Evolutionary conservation across 2,797 vertebrate genomes (phyloP), one percentile per base, ranked within the genome.

Genomic region (Lutjanus campechanus): DNA sequence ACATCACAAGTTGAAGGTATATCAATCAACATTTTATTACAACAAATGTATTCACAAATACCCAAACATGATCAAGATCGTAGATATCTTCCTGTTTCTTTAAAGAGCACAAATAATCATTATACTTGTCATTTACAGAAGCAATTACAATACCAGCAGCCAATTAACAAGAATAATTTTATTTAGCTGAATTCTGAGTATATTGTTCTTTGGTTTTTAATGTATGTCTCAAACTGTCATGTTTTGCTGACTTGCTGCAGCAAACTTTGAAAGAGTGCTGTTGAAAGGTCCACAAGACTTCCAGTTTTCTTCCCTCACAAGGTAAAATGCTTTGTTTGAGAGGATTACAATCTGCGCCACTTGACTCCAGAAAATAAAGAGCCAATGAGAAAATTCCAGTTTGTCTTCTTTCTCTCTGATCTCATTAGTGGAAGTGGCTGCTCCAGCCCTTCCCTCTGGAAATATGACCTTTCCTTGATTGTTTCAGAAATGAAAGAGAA

Each of bases 401-500:
- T 84, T 44, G 63, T 79, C 74, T 44, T 81, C 36, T 73, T 62
- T 80, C 68, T 46, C 65, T 79, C 70, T 84, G 77, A 87, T 89
- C 29, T 88, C 69, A 80, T 88, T 62, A 77, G 69, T 68, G 68
- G 62, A 88, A 83, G 79, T 74, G 73, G 51, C 73, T 47, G 73
- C 61, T 53, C 20, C 29, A 53, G 5, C 69, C 72, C 49, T 78
- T 87, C 76, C 82, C 63, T 73, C 16, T 73, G 82, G 87, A 93
- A 90, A 91, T 68, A 69, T 68, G 62, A 91, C 73, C 75, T 75
- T 73, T 64, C 41, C 53, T 69, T 47, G 43, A 85, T 86, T 89
- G 70, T 91, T 77, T 81, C 36, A 81, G 56, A 77, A 80, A 81
- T 77, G 40, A 88, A 90, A 87, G 82, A 69, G 50, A 88, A 77